Percentiles rank a stretch among this genome's conserved stretches.
Evolutionary conservation across 1,140 invertebrate genomes (phyloP).

Genomic region (Watersipora subatra): DNA sequence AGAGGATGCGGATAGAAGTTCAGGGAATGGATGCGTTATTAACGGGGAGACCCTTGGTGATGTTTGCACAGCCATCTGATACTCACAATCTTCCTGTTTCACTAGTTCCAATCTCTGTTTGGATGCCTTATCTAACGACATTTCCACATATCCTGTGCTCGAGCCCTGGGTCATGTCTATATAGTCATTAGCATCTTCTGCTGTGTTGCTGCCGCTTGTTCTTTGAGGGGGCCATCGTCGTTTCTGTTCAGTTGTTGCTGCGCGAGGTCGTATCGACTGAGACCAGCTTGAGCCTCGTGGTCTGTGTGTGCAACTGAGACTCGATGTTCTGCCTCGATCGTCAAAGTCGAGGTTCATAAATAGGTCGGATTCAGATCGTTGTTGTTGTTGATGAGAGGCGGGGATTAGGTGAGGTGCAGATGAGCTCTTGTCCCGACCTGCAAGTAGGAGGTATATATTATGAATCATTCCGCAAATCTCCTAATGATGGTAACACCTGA

Average conservation of each 20-base stretch:
- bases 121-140: background rate
- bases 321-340: background rate
- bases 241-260: background rate
- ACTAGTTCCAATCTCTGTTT: background rate
- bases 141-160: background rate
- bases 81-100: background rate
- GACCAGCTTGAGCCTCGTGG: background rate
- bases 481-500: too few species aligned
- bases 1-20: background rate
- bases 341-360: background rate
- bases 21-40: background rate
- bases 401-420: background rate
- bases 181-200: background rate
- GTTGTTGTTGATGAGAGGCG: background rate
- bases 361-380: background rate
- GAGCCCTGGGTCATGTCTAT: background rate
- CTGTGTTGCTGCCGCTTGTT: background rate
- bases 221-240: background rate
- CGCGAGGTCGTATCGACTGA: background rate
- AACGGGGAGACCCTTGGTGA: background rate
- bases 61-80: background rate
- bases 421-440: background rate
- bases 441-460: too few species aligned
- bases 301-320: background rate
- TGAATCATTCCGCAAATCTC: too few species aligned